These are phyloP conservation scores for Pristionchus arcanus DNA, from an alignment of 2,888 invertebrate genomes.

Conservation along the genomic window DNA sequence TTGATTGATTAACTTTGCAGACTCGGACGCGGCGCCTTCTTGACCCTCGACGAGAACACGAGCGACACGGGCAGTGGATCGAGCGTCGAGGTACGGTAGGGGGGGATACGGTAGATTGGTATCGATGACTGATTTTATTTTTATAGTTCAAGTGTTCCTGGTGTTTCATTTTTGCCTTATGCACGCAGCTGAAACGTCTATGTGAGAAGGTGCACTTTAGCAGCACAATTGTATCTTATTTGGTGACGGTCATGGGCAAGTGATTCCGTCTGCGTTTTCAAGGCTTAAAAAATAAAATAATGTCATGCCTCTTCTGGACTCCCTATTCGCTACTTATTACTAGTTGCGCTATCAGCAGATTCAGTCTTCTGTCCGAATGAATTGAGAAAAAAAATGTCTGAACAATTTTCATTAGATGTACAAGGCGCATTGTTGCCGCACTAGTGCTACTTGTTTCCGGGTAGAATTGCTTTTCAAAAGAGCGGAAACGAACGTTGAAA, in stretches of 20 bases:
- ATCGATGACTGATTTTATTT: background rate
- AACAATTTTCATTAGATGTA: background rate
- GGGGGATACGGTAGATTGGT: background rate
- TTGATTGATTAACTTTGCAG: constrained; percentile 33
- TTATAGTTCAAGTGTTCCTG: background rate
- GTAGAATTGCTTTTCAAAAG: background rate
- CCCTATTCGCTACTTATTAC: background rate
- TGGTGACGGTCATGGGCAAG: background rate
- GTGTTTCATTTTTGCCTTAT: no score
- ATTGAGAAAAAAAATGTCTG: no score
- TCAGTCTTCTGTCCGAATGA: no score
- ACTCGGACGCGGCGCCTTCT: constrained; percentile 53
- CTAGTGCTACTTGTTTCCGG: background rate
- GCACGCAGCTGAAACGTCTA: no score
- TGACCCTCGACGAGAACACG: constrained; percentile 48
- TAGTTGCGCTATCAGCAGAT: background rate
- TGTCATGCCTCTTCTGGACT: background rate
- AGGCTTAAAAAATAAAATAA: background rate
- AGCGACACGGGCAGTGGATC: constrained; percentile 51
- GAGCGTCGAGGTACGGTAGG: constrained; percentile 52
- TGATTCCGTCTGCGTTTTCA: background rate
- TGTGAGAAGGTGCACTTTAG: no score
- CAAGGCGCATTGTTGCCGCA: background rate
- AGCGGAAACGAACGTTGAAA: background rate
- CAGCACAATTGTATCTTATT: background rate